phyloP scores from a whole-genome alignment of 30 jellyfish, hydroid and myxozoan genomes.

The Aurelia aurita complex sp. Pacific region DNA sequence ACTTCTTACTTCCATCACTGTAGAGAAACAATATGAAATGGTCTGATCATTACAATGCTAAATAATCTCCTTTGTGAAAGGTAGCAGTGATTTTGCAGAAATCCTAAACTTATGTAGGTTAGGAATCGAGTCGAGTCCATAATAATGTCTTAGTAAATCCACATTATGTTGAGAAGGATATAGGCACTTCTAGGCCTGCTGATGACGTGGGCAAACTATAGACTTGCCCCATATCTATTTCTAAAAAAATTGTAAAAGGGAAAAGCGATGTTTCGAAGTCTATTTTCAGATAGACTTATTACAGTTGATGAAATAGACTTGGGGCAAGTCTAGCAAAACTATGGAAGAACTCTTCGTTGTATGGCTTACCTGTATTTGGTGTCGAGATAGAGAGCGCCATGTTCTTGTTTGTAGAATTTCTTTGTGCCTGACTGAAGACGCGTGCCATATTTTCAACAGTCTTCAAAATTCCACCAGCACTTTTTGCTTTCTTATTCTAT shows the following conservation, averaged over 20 bases:
- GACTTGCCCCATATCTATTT: no score
- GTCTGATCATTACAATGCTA: background rate
- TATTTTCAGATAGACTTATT: no score
- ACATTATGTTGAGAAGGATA: no score
- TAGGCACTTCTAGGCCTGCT: background rate
- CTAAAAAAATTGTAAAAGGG: no score
- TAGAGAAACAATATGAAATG: background rate
- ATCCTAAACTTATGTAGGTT: no score
- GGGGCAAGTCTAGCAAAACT: no score
- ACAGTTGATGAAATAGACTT: no score
- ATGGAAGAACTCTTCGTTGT: background rate
- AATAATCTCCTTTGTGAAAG: background rate
- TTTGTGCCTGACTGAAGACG: background rate
- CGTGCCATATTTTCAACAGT: slow-evolving; percentile 30
- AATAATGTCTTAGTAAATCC: no score
- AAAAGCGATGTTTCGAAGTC: no score
- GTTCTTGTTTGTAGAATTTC: background rate
- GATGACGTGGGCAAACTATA: background rate
- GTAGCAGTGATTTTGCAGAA: no score
- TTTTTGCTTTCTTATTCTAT: slow-evolving; percentile 22
- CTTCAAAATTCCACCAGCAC: slow-evolving; percentile 32
- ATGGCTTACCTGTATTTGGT: slow-evolving; percentile 14
- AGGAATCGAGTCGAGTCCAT: no score
- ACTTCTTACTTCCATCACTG: slow-evolving; percentile 35
- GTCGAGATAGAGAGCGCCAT: background rate